phyloP scores from a whole-genome alignment of 2,113 vertebrate species.

The Acrocephalus kingi region DNA sequence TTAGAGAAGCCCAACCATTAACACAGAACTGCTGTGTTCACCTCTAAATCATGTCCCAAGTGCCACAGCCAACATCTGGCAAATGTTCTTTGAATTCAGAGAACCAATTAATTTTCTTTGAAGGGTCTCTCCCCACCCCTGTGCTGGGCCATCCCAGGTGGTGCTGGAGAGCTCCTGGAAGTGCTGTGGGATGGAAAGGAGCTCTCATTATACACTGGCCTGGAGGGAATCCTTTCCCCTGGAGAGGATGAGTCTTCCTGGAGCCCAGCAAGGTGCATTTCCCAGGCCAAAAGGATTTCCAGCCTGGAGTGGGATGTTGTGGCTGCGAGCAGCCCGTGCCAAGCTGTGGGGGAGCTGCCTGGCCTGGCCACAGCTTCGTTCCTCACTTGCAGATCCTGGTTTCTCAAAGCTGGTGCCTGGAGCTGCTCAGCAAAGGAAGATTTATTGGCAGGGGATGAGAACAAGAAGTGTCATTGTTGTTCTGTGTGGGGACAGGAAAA shows the following conservation, averaged over 20 bases:
- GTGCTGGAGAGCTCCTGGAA: neutral
- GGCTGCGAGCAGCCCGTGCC: neutral
- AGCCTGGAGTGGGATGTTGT: neutral
- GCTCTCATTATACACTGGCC: fast-evolving
- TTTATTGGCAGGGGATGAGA: conserved; percentile 39
- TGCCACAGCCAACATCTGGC: neutral
- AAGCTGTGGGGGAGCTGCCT: neutral
- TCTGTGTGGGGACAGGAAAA: conserved; percentile 33
- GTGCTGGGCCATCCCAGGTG: neutral
- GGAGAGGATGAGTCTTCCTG: neutral
- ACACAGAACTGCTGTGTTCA: neutral
- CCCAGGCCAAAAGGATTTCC: neutral
- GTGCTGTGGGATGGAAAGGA: neutral
- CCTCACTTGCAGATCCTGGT: neutral
- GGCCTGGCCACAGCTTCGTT: neutral
- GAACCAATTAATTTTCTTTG: neutral
- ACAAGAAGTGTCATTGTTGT: conserved; percentile 45
- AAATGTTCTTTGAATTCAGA: neutral
- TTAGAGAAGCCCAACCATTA: neutral
- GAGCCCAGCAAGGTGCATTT: neutral
- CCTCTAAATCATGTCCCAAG: neutral
- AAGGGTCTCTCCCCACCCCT: neutral
- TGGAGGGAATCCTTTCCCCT: neutral
- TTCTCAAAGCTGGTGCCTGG: conserved; percentile 12
- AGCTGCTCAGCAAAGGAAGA: neutral